Evolutionary conservation across 2,113 vertebrate genomes (phyloP), one percentile per base, ranked within the genome.

Genomic region (Enhydra lutris): DNA sequence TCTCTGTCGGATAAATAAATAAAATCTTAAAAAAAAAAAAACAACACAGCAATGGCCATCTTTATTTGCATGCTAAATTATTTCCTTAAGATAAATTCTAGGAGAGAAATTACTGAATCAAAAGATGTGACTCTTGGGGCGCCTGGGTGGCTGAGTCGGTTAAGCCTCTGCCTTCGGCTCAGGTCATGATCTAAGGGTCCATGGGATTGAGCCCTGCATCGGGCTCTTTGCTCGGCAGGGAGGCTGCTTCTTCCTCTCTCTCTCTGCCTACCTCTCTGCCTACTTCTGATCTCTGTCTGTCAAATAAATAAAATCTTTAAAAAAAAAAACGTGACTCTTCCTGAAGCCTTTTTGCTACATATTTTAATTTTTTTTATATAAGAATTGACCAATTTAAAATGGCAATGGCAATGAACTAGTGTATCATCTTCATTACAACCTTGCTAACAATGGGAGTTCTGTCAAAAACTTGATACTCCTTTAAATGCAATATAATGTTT

Each of bases 401-500:
- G 18, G 31, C 63, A 83, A 63, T 3, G 57, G 21, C 34, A 89
- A 69, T 29, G 3, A 69, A 79, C 76, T 45, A 74, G 10, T 82
- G 4, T 78, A 81, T 90, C 55, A n/a, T 93, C 69, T 95, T 96
- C 42, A 59, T 23, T n/a, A 39, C 61, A 96, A 78, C 4, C 10
- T 52, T 81, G 6, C 20, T 23, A 73, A 92, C 2, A 90, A 15
- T 78, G 6, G 15, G 69, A 90, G 5, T 94, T 34, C 65, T 92
- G 17, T 84, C 29, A 61, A 89, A 94, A 89, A 96, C 39, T 8
- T 74, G n/a, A 84, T 73, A 89, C 21, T 65, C 82, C 45, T 57
- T 95, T 94, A 95, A 91, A 55, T 67, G 14, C 42, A 93, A 61
- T 85, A 36, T 21, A 91, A 50, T 93, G 14, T 95, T 97, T 97